Conservation (phyloP, 1,140 invertebrate genomes). For the Trichonephila inaurata region DNA sequence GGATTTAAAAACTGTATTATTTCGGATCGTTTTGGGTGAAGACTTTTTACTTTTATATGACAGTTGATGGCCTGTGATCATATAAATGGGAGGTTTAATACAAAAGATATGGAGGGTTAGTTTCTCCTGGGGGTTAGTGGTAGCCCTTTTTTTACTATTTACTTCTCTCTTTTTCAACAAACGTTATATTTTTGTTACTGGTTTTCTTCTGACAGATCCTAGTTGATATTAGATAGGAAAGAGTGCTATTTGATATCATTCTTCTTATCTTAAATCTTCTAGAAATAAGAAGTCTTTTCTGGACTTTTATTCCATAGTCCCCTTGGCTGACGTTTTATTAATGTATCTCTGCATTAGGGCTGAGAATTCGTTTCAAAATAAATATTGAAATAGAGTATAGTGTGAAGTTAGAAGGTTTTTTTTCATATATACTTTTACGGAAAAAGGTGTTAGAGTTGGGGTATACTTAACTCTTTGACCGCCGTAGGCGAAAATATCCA, state of each 20-base stretch:
- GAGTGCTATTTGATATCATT: neutral
- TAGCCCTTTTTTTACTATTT: neutral
- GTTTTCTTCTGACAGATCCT: neutral
- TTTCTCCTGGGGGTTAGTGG: neutral
- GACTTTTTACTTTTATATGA: constrained; percentile 15
- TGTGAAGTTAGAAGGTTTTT: no score
- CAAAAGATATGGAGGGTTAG: neutral
- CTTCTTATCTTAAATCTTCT: no score
- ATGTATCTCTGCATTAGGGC: no score
- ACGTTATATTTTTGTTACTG: neutral
- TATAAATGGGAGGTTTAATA: constrained; percentile 21
- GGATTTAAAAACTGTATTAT: constrained; percentile 18
- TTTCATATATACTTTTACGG: no score
- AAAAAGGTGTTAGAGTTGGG: no score
- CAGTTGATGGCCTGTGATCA: neutral
- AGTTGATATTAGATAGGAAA: neutral
- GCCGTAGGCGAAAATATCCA: no score
- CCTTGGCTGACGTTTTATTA: no score
- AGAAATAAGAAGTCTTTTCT: no score
- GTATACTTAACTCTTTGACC: no score
- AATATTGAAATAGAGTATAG: no score
- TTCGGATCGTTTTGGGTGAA: neutral
- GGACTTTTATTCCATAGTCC: no score
- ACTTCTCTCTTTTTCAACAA: neutral
- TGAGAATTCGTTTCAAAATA: no score